A percentile compares a stretch with the other conserved stretches of the same genome.
phyloP scores from a whole-genome alignment of 1,140 invertebrate genomes.

The Drosophila orosa region DNA sequence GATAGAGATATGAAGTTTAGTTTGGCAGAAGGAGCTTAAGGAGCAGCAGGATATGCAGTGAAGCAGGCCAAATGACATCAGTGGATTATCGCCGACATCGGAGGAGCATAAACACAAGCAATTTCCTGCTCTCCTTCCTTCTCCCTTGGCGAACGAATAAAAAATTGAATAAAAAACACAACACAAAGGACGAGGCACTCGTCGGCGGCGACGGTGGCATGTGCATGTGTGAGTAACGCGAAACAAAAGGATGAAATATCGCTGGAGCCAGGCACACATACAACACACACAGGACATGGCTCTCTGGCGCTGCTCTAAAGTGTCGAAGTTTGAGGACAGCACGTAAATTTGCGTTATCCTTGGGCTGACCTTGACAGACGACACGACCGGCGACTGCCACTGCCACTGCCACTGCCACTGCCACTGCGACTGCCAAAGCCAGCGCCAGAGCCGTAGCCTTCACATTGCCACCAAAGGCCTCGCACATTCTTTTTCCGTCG shows the following conservation, averaged over 20 bases:
- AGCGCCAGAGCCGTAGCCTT: constrained; percentile 30
- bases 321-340: constrained; percentile 62
- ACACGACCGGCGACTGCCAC: constrained; percentile 29
- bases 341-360: constrained; percentile 79
- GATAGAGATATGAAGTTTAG: constrained; percentile 73
- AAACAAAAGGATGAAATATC: constrained; percentile 81
- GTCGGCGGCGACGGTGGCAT: background rate
- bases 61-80: constrained; percentile 79
- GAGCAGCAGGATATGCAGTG: constrained; percentile 48
- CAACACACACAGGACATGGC: constrained; percentile 22
- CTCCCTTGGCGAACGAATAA: constrained; percentile 58
- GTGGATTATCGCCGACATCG: constrained; percentile 78
- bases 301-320: constrained; percentile 45
- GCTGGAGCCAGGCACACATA: constrained; percentile 14
- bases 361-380: constrained; percentile 69
- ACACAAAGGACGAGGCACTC: constrained; percentile 31
- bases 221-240: constrained; percentile 43
- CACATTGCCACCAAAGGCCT: constrained; percentile 48
- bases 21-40: constrained; percentile 26
- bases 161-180: constrained; percentile 72
- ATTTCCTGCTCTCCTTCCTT: constrained; percentile 51
- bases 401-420: constrained; percentile 23
- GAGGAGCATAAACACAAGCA: constrained; percentile 69
- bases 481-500: constrained; percentile 47
- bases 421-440: background rate